Percentiles rank a stretch among this genome's conserved stretches.
Conservation (phyloP, 2,888 invertebrate species). For the Rapana venosa region DNA sequence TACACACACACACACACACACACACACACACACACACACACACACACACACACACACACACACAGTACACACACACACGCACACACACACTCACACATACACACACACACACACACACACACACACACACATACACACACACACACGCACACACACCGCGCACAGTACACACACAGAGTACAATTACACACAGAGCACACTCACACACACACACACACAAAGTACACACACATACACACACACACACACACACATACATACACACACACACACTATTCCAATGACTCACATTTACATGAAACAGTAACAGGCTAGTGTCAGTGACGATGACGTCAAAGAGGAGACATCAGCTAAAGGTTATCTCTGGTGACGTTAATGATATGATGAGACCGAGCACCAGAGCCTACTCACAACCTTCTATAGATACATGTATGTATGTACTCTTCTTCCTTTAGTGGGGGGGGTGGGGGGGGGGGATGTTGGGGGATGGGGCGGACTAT, state of each 20-base stretch:
- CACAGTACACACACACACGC: not conserved
- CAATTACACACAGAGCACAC: not conserved
- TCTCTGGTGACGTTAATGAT: not conserved
- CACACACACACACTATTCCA: not conserved
- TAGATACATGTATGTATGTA: too few relatives aligned
- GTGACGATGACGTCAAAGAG: not conserved
- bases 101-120: not conserved
- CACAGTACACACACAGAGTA: not conserved
- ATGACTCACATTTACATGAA: not conserved
- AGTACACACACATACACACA: not conserved
- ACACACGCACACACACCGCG: not conserved
- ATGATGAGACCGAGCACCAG: not conserved
- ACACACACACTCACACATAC: not conserved
- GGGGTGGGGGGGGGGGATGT: not conserved
- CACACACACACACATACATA: not conserved
- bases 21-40: not conserved
- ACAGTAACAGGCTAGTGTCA: not conserved
- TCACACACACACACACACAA: not conserved
- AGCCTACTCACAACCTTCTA: too few relatives aligned
- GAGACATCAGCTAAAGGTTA: not conserved
- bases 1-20: not conserved
- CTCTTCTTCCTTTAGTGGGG: not conserved
- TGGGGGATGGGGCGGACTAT: too few relatives aligned
- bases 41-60: not conserved
- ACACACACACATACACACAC: not conserved